Percentiles rank a stretch among this genome's conserved stretches.
phyloP scores from a whole-genome alignment of 2,888 invertebrate species.

The Parasteatoda lunata region DNA sequence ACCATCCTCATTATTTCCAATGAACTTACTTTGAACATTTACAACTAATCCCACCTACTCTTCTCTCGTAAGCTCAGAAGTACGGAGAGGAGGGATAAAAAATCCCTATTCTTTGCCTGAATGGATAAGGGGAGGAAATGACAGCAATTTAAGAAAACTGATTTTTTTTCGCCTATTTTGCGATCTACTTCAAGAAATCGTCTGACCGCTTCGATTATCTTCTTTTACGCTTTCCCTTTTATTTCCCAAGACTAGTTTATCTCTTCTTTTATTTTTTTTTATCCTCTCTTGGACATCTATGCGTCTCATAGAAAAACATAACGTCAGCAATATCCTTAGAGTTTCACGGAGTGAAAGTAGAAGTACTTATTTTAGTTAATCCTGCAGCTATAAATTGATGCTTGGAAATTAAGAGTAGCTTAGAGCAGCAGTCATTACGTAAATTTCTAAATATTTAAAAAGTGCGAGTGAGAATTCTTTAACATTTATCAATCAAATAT shows the following conservation, averaged over 20 bases:
- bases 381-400: no score
- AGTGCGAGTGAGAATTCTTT: no score
- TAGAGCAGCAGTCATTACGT: no score
- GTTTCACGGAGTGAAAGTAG: no score
- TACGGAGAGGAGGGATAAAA: neutral
- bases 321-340: neutral
- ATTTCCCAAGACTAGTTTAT: neutral
- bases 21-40: no score
- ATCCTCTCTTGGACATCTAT: neutral
- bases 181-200: neutral
- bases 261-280: neutral
- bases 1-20: no score
- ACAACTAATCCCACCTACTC: neutral
- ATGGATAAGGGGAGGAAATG: conserved; percentile 46
- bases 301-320: neutral
- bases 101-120: conserved; percentile 43
- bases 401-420: no score
- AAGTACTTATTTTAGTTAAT: no score
- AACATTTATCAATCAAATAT: no score
- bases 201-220: neutral
- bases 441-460: no score
- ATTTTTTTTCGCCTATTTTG: conserved; percentile 39
- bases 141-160: conserved; percentile 58
- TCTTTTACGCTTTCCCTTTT: neutral
- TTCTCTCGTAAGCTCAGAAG: neutral